Evolutionary conservation across 2,797 vertebrate genomes (phyloP), one percentile per base, ranked within the genome.

Genomic region (Aselliscus stoliczkanus): DNA sequence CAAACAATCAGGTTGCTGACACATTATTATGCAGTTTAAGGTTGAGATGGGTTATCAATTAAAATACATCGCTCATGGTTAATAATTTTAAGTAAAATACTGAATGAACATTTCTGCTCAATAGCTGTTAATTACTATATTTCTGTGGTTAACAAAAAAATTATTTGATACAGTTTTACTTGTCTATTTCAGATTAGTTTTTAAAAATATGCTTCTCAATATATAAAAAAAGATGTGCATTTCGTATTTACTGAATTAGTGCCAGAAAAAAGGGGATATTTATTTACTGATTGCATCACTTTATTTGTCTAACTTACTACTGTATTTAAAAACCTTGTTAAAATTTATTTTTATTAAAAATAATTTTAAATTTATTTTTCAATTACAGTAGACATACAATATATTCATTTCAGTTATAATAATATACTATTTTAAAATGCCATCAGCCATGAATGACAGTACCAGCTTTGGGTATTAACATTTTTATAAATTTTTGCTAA

Each of bases 1-100:
- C 47, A 90, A 94, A 76, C 39, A 80, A 87, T 31, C 52, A 54
- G 29, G 17, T 39, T 81, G 62, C 29, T 39, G 18, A 56, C 17
- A 93, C 34, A 70, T 52, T 89, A 93, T 67, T 72, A 88, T 9
- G 1, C 27, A 92, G 87, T 29, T 64, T 94, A 90, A 89, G 52
- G 52, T 89, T 73, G 7, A 69, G 29, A 81, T 44, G 11, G 15
- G 27, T 47, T 85, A 62, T 31, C 50, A 85, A 88, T 81, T 92
- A 88, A 96, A 90, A 89, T 64, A 84, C 3, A 86, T 70, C 60
- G 72, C 72, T 87, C 50, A 37, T 52, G 82, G 44, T 77, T 93
- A 97, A 85, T 91, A 80, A 95, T 42, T 94, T 95, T 72, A 95
- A 93, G 69, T 64, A 96, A 95, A 94, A 91, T 25, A 84, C 5